Percentiles rank a stretch among this genome's conserved stretches.
phyloP scores from a whole-genome alignment of 2,888 invertebrate genomes.

The Drosophila histrio region DNA sequence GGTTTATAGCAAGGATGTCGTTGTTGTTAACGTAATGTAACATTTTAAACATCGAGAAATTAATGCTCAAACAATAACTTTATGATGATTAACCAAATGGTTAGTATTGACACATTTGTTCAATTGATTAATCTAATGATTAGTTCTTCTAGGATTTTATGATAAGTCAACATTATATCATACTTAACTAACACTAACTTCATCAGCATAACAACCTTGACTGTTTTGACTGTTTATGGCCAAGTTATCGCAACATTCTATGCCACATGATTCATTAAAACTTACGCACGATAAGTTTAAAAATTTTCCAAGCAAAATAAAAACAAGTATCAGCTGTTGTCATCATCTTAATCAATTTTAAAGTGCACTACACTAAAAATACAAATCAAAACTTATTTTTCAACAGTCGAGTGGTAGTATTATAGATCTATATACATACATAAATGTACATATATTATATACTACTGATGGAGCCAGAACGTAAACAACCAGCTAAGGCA shows the following conservation, averaged over 20 bases:
- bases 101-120: neutral
- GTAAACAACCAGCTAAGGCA: constrained; percentile 51
- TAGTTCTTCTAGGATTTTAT: neutral
- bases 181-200: neutral
- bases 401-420: neutral
- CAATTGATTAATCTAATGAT: neutral
- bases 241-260: constrained; percentile 7
- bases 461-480: constrained; percentile 24
- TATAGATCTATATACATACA: neutral
- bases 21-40: too few relatives aligned
- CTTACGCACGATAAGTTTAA: constrained; percentile 35
- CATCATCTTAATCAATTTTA: constrained; percentile 12
- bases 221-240: constrained; percentile 17
- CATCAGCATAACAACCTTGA: constrained; percentile 16
- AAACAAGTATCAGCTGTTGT: constrained; percentile 18
- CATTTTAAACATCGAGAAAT: too few relatives aligned
- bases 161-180: neutral
- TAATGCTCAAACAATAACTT: too few relatives aligned
- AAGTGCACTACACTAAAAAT: constrained; percentile 42
- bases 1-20: neutral
- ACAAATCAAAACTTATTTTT: constrained; percentile 42
- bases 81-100: too few relatives aligned
- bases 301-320: constrained; percentile 4
- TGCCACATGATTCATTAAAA: constrained; percentile 35
- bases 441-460: neutral